Evolutionary conservation across 2,888 invertebrate species (phyloP).

Genomic region (Andrena haemorrhoa): DNA sequence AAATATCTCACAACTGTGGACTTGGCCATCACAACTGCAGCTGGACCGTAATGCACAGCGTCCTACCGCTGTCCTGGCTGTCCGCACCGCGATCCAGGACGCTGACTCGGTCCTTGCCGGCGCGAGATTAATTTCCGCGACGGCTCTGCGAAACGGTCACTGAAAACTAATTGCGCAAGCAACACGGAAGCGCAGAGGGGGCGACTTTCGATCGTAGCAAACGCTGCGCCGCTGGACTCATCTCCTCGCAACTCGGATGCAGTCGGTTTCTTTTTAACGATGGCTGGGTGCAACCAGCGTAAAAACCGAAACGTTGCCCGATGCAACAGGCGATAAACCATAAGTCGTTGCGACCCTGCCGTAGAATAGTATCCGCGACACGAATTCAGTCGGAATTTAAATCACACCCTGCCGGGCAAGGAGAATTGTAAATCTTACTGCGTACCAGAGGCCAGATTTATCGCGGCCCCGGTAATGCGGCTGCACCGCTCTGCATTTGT

Average conservation of each 20-base stretch:
- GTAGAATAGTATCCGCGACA: slow-evolving; percentile 54
- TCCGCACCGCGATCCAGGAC: slow-evolving; percentile 13
- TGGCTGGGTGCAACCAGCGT: neutral
- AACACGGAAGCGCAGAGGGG: neutral
- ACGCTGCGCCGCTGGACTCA: neutral
- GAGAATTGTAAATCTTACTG: slow-evolving; percentile 62
- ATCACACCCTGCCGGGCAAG: slow-evolving; percentile 45
- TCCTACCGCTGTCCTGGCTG: slow-evolving; percentile 1
- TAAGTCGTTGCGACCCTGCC: slow-evolving; percentile 49
- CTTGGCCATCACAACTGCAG: neutral
- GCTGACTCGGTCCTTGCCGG: slow-evolving; percentile 5
- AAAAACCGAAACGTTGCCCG: neutral
- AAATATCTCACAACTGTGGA: slow-evolving; percentile 48
- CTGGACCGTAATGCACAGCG: slow-evolving; percentile 7
- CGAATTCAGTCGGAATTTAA: slow-evolving; percentile 63
- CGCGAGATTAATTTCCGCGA: slow-evolving; percentile 53
- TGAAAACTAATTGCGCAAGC: slow-evolving; percentile 37
- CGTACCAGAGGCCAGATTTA: slow-evolving; percentile 59
- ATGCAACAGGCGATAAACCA: slow-evolving; percentile 65
- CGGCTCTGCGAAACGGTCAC: slow-evolving; percentile 28
- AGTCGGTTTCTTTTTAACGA: neutral
- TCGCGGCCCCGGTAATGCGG: slow-evolving; percentile 54
- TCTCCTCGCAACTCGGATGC: neutral
- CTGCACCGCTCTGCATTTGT: slow-evolving; percentile 45
- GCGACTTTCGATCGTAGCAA: neutral